Percentiles rank a stretch among this genome's conserved stretches.
phyloP scores from a whole-genome alignment of 2,888 invertebrate species.

The Oxytorus armatus region DNA sequence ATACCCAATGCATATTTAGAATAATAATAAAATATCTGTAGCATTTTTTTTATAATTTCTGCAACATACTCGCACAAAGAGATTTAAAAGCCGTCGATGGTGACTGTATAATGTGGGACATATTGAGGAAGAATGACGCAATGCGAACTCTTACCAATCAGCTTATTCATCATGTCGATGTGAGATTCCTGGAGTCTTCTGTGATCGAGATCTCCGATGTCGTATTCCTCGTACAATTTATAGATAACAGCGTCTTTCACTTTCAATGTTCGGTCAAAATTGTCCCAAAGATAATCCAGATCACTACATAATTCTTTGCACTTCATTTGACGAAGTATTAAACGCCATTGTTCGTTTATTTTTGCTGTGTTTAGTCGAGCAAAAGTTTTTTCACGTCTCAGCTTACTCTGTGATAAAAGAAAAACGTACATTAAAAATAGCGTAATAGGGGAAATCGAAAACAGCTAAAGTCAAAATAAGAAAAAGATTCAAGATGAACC shows the following conservation, averaged over 20 bases:
- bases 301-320: conserved; percentile 90
- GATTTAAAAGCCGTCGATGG: background rate
- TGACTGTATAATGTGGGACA: background rate
- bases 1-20: background rate
- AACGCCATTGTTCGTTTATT: conserved; percentile 94
- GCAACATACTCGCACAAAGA: background rate
- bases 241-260: conserved; percentile 89
- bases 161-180: conserved; percentile 89
- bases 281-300: conserved; percentile 87
- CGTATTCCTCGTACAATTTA: conserved; percentile 88
- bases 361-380: conserved; percentile 92
- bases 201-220: conserved; percentile 91
- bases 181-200: conserved; percentile 90
- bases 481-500: too few species aligned
- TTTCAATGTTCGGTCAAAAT: conserved; percentile 88
- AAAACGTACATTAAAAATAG: conserved; percentile 11
- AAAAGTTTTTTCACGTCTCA: conserved; percentile 92
- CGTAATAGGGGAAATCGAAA: background rate
- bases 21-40: conserved; percentile 7
- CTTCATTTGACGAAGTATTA: conserved; percentile 90
- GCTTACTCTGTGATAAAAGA: conserved; percentile 88
- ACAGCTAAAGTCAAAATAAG: background rate
- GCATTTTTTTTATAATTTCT: conserved; percentile 20
- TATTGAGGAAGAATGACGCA: background rate
- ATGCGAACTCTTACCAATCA: conserved; percentile 86